These are phyloP conservation scores for Neodiprion lecontei DNA, from an alignment of 1,140 invertebrate species.

Conservation along the genomic window DNA sequence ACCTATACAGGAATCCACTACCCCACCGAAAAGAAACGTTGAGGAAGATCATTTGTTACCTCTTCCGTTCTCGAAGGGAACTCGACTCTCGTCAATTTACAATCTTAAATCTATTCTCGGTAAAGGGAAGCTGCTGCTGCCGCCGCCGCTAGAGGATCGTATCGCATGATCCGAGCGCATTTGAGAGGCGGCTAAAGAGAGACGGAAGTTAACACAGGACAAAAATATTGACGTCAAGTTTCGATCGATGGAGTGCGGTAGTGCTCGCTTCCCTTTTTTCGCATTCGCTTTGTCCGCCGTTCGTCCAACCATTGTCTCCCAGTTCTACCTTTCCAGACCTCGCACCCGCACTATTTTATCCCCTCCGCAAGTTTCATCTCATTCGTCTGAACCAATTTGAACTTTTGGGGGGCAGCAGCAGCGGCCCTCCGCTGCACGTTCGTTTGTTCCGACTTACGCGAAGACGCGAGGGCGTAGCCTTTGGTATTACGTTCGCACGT, in stretches of 20 bases:
- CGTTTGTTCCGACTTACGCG: too few relatives aligned
- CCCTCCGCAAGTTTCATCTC: too few relatives aligned
- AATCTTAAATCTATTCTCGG: not conserved
- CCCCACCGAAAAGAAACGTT: not conserved
- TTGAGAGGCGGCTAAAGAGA: not conserved
- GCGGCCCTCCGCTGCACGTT: too few relatives aligned
- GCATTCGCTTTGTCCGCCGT: too few relatives aligned
- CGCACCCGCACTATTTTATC: too few relatives aligned
- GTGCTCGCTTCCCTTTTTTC: not conserved
- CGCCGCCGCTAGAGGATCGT: not conserved
- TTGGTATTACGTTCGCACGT: too few relatives aligned
- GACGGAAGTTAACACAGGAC: not conserved
- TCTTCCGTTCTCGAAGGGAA: not conserved
- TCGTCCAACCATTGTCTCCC: too few relatives aligned
- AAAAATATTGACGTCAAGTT: not conserved
- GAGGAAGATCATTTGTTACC: constrained; percentile 1
- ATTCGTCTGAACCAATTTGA: too few relatives aligned
- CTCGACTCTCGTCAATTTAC: not conserved
- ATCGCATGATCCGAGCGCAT: too few relatives aligned
- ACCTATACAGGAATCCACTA: not conserved
- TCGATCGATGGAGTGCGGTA: not conserved
- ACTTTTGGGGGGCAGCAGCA: too few relatives aligned
- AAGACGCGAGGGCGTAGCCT: too few relatives aligned
- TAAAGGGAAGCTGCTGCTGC: not conserved
- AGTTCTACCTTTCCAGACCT: too few relatives aligned